These are phyloP conservation scores for Platysteira castanea DNA, from an alignment of 2,113 vertebrate species.

Conservation along the genomic window DNA sequence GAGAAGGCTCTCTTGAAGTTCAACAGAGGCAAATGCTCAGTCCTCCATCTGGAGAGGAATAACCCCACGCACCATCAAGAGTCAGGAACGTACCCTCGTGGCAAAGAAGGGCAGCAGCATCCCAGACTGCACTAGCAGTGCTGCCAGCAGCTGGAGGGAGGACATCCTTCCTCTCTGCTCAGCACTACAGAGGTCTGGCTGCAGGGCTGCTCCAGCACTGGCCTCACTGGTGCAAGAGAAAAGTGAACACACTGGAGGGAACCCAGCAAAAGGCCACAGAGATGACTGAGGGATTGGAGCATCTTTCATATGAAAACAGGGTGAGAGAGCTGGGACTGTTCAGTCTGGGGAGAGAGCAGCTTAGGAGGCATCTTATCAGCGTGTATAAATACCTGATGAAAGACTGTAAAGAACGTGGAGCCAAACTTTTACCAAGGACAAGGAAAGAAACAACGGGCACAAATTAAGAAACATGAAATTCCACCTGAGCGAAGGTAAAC, in stretches of 20 bases:
- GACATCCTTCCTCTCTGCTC: background rate
- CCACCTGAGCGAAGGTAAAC: background rate
- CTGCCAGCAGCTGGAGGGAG: background rate
- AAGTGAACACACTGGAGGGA: fast-evolving
- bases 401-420: background rate
- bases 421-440: background rate
- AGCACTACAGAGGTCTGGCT: background rate
- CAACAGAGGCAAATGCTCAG: background rate
- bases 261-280: background rate
- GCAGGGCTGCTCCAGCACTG: background rate
- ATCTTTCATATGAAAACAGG: background rate
- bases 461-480: background rate
- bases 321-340: background rate
- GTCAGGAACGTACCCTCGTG: background rate
- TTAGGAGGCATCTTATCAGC: background rate
- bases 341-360: background rate
- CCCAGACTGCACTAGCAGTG: background rate
- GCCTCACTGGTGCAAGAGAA: background rate
- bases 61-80: fast-evolving
- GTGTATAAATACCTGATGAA: background rate
- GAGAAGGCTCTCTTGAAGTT: background rate
- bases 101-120: background rate
- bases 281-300: background rate
- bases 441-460: background rate
- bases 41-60: background rate